Evolutionary conservation across 2,113 vertebrate genomes (phyloP), one percentile per base, ranked within the genome.

Genomic region (Bos javanicus): DNA sequence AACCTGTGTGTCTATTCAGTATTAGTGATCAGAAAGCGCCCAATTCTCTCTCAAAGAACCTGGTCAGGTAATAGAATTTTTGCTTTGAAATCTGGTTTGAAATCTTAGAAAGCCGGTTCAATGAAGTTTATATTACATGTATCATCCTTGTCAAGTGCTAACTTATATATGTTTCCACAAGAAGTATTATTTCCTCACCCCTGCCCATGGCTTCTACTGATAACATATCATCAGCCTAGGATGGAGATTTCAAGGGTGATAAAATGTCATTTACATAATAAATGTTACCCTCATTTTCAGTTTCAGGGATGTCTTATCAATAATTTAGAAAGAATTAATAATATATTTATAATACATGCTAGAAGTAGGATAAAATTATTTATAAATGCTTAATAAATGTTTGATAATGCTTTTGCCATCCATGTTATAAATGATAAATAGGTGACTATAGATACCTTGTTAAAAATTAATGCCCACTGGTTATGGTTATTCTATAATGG

Each of bases 381-480:
- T 96, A 95, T 97, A 98, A 98, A 95, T 98, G 59, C 17, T 88
- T 98, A 96, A 98, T 97, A 98, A 98, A 98, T 97, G 62, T 98
- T 95, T 98, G 97, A 98, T 98, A 98, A 97, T 28, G 36, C 96
- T 97, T 98, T 98, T 98, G 59, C 97, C 87, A 90, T 98, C 46
- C 17, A 78, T 97, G 89, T 84, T 97, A 94, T 98, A 97, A 93
- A 98, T 97, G 87, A 90, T 98, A 96, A 87, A 91, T 97, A 95
- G 93, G 59, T 98, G 91, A 76, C 83, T 98, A 87, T 96, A 98
- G 62, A 88, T 97, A 98, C 87, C 52, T 39, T 96, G 83, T 98
- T 98, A 98, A 98, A 97, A 96, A 98, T 98, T 96, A 71, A 97
- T 96, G 43, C 9, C 64, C 26, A 46, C 13, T 91, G 6, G 52